Evolutionary conservation across 2,797 vertebrate genomes (phyloP), one percentile per base, ranked within the genome.

Genomic region (Sus cebifrons): DNA sequence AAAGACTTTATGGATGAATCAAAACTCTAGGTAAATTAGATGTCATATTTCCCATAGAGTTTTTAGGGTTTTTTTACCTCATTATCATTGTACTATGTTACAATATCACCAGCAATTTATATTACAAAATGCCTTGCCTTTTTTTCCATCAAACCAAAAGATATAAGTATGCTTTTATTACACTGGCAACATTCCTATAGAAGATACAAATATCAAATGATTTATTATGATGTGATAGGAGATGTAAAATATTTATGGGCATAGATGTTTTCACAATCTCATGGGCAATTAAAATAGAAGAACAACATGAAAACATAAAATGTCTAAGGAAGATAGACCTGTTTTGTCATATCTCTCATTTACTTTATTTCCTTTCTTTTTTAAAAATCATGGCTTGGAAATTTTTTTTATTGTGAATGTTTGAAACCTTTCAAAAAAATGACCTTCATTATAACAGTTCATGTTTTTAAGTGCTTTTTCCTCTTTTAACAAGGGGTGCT

Each of bases 221-320:
- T 97, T 98, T 98, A 97, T 98, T 97, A 94, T 94, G 74, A 96
- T 97, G 86, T 96, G 91, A 94, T 96, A 97, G 44, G 84, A 97
- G 73, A 97, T 75, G 97, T 97, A 97, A 98, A 97, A 97, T 98
- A 98, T 98, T 98, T 97, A 97, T 96, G 81, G 94, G 82, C 13
- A 81, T 97, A 96, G 75, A 97, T 97, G 87, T 93, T 94, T 89
- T 91, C 86, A 92, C 88, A 97, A 54, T 97, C 98, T 91, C 97
- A 93, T 94, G 92, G 58, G 32, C 96, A 98, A 97, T 98, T 98
- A 98, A 98, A 98, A 96, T 70, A 77, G n/a, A 97, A 97, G 89
- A 95, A 96, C 92, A 94, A 93, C 87, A 82, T 95, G 36, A 97
- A 85, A 98, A 94, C 17, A 95, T 92, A 93, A 97, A 97, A 73